A percentile compares a stretch with the other conserved stretches of the same genome.
These are phyloP conservation scores for Glaucidium brasilianum DNA, from an alignment of 2,113 vertebrate species.

Conservation along the genomic window DNA sequence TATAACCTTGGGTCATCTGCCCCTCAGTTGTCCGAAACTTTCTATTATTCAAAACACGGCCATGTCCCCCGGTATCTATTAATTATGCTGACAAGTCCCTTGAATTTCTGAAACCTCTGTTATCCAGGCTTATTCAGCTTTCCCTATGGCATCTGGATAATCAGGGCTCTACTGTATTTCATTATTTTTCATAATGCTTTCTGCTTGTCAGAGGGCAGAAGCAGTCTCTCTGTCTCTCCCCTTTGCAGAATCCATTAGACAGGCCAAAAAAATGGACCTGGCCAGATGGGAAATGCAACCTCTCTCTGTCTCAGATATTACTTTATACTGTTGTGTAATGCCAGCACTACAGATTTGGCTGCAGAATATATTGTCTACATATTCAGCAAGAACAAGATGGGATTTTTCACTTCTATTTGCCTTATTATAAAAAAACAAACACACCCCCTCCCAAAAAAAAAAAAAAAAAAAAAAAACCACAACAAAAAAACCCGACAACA, in stretches of 20 bases:
- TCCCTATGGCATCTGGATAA: neutral
- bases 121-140: slow-evolving; percentile 4
- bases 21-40: neutral
- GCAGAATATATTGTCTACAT: neutral
- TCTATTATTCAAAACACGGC: neutral
- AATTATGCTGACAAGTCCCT: neutral
- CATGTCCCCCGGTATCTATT: neutral
- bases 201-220: slow-evolving; percentile 12
- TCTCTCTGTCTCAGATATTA: neutral
- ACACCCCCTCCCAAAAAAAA: neutral
- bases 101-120: slow-evolving; percentile 2
- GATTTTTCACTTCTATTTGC: neutral
- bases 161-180: neutral
- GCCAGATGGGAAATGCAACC: neutral
- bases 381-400: neutral
- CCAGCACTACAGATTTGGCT: neutral
- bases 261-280: neutral
- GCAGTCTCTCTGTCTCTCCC: neutral
- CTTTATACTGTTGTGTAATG: neutral
- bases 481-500: too few relatives aligned
- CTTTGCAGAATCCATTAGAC: neutral
- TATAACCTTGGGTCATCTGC: neutral
- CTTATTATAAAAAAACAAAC: neutral
- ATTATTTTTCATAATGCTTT: slow-evolving; percentile 27
- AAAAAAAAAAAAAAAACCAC: too few relatives aligned